A percentile compares a stretch with the other conserved stretches of the same genome.
These are phyloP conservation scores for Channa argus DNA, from an alignment of 2,113 vertebrate genomes.

Conservation along the genomic window DNA sequence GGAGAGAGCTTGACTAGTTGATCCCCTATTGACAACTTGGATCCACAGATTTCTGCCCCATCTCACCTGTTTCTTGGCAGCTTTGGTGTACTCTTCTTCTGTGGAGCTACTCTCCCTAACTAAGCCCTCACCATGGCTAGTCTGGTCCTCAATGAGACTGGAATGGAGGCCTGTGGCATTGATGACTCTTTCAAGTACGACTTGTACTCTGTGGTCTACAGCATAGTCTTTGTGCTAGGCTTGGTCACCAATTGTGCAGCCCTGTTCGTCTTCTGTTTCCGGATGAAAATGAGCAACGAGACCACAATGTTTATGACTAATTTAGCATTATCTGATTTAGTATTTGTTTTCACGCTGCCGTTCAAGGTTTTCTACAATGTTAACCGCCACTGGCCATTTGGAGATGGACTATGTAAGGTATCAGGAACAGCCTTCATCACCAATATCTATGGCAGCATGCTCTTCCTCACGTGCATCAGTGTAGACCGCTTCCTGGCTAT, in stretches of 20 bases:
- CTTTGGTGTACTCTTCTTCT: constrained; percentile 15
- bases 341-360: constrained; percentile 95
- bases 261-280: constrained; percentile 96
- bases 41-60: constrained; percentile 24
- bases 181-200: constrained; percentile 99
- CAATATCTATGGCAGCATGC: constrained; percentile 98
- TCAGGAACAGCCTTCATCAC: constrained; percentile 97
- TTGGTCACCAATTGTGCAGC: constrained; percentile 96
- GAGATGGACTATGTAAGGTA: constrained; percentile 95
- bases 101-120: not conserved
- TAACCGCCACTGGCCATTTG: constrained; percentile 96
- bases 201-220: constrained; percentile 95
- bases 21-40: constrained; percentile 59
- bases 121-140: constrained; percentile 76
- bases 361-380: constrained; percentile 99
- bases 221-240: constrained; percentile 94
- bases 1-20: constrained; percentile 50
- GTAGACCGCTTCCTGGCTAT: constrained; percentile 97
- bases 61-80: constrained; percentile 19
- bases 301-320: constrained; percentile 99
- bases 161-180: constrained; percentile 90
- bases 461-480: constrained; percentile 98
- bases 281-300: constrained; percentile 95
- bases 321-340: constrained; percentile 93
- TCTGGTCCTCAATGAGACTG: constrained; percentile 84